Base-by-base conservation (phyloP, 2,113 vertebrate species). In the Pelobates fuscus region DNA sequence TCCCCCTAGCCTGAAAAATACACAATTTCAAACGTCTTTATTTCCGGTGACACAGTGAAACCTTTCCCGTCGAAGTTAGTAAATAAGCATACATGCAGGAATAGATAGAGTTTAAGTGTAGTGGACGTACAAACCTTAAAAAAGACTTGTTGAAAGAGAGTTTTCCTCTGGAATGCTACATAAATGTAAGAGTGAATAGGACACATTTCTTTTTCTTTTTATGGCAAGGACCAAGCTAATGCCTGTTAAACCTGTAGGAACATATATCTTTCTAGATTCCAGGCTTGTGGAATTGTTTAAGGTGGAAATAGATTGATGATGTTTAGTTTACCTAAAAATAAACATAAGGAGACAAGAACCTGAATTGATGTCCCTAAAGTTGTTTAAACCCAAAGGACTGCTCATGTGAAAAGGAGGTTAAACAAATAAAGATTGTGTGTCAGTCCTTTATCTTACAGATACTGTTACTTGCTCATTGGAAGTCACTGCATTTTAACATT, bases 361-460 rank as follows among this genome's bases (percentile, higher is more conserved):
- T 83, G 59, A 68, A 55, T 61, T 63, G 76, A 78, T 80, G 7
- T 0, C 65, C 68, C 82, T 78, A 81, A 68, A 75, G 78, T 84
- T 82, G 57, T 85, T 83, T 82, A 10, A 0, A 78, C 73, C 20
- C 73, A 68, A 32, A 58, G 65, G 65, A 77, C 32, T 68, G 0
- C 71, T 64, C 32, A 69, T 82, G 77, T 1, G 15, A 58, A 74
- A 79, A 77, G 78, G 83, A 84, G 81, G 81, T 88, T 88, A 87
- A 86, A 86, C 83, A 91, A 91, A 86, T 85, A 82, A 82, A 89
- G 88, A 92, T 92, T 84, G 80, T 67, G 78, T 77, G 60, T 65
- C 84, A 77, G 76, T 80, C 18, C 77, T 87, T 89, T 91, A 91
- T 91, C 92, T 88, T 81, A 84, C 83, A 87, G 84, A 82, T 85